Conservation (phyloP, 2,888 invertebrate species). For the Drosophila hamatofila region DNA sequence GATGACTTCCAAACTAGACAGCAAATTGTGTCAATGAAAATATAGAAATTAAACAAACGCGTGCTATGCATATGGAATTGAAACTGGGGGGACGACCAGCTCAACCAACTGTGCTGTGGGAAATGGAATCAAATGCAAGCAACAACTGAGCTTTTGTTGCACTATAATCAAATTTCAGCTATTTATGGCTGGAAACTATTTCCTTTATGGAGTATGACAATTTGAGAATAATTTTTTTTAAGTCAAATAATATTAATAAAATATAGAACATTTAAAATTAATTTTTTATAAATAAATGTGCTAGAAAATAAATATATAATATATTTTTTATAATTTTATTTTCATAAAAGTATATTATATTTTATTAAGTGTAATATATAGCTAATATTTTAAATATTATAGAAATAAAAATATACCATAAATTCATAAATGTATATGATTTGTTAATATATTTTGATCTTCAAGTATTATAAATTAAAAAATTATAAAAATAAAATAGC, state of each 20-base stretch:
- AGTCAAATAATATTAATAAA: neutral
- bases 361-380: too few relatives aligned
- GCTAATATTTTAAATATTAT: too few relatives aligned
- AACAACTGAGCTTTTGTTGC: constrained; percentile 7
- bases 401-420: too few relatives aligned
- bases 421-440: too few relatives aligned
- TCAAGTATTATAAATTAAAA: too few relatives aligned
- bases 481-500: too few relatives aligned
- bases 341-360: neutral
- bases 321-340: neutral
- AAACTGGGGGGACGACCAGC: neutral
- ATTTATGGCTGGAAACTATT: constrained; percentile 8
- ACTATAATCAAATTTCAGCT: constrained; percentile 9
- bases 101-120: constrained; percentile 8
- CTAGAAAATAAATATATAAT: neutral
- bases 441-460: too few relatives aligned
- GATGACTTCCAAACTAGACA: constrained; percentile 42
- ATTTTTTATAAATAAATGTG: neutral
- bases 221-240: neutral
- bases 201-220: constrained; percentile 12
- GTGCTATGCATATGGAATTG: constrained; percentile 48
- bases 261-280: too few relatives aligned
- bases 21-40: constrained; percentile 71
- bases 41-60: constrained; percentile 53
- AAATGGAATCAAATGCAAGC: constrained; percentile 22